Percentiles rank a stretch among this genome's conserved stretches.
phyloP scores from a whole-genome alignment of 2,113 vertebrate genomes.

The Catharus bicknelli region DNA sequence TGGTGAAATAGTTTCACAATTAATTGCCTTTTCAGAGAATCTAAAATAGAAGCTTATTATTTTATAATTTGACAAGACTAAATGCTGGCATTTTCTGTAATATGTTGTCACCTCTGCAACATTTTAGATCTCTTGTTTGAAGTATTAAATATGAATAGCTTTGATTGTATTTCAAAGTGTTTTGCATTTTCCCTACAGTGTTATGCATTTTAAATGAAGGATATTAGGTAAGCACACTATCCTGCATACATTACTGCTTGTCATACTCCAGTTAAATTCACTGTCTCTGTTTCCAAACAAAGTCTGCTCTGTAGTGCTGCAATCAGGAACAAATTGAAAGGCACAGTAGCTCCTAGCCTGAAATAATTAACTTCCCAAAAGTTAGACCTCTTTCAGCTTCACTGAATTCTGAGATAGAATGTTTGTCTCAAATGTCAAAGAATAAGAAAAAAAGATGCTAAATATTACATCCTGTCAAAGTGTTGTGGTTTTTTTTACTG shows the following conservation, averaged over 20 bases:
- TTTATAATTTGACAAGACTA: constrained; percentile 36
- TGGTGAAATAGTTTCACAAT: constrained; percentile 5
- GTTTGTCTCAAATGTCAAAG: background rate
- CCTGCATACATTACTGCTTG: background rate
- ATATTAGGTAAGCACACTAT: background rate
- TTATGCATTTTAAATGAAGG: constrained; percentile 19
- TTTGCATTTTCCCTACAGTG: background rate
- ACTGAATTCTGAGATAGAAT: background rate
- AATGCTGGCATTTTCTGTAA: constrained; percentile 26
- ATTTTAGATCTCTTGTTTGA: constrained; percentile 22
- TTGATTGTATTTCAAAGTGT: constrained; percentile 39
- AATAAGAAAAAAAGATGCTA: background rate
- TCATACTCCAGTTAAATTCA: background rate
- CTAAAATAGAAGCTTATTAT: constrained; percentile 22
- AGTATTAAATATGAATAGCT: constrained; percentile 32
- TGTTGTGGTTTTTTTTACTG: background rate
- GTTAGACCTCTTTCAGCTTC: background rate
- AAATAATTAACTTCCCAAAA: background rate
- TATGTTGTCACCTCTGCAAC: constrained; percentile 11
- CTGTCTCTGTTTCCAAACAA: background rate
- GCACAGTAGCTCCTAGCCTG: background rate
- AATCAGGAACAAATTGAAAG: background rate
- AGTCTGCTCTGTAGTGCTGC: background rate
- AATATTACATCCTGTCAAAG: background rate
- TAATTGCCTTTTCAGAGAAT: constrained; percentile 38